A percentile compares a stretch with the other conserved stretches of the same genome.
Conservation (phyloP, 2,113 vertebrate species). For the Lutjanus erythropterus region DNA sequence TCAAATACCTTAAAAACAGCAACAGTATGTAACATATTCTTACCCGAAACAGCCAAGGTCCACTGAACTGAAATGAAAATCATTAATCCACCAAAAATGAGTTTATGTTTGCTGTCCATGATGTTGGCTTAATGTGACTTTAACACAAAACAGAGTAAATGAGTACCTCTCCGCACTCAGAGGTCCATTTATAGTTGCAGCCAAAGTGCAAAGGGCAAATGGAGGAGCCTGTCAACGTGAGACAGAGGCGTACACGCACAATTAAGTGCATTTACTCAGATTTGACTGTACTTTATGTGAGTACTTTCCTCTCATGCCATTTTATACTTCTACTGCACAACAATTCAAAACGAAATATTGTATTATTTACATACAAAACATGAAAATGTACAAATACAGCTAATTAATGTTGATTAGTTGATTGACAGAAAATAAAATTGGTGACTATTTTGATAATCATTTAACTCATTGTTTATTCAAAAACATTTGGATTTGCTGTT, state of each 20-base stretch:
- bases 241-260: background rate
- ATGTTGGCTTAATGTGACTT: background rate
- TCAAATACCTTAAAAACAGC: background rate
- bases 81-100: slow-evolving; percentile 67
- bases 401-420: background rate
- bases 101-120: slow-evolving; percentile 67
- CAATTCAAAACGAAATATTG: too few species aligned
- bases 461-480: background rate
- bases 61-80: slow-evolving; percentile 64
- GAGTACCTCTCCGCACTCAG: background rate
- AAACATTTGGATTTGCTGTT: background rate
- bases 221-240: background rate
- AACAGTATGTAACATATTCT: slow-evolving; percentile 37
- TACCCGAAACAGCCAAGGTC: slow-evolving; percentile 68
- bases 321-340: too few species aligned
- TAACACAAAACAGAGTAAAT: background rate
- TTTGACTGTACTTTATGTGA: background rate
- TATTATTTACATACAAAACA: too few species aligned
- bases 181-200: slow-evolving; percentile 63
- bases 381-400: background rate
- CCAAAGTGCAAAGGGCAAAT: slow-evolving; percentile 73
- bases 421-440: background rate
- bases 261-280: background rate
- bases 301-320: too few species aligned
- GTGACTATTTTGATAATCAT: too few species aligned